These are phyloP conservation scores for Oreonectes daqikongensis DNA, from an alignment of 2,797 vertebrate genomes.

Conservation along the genomic window DNA sequence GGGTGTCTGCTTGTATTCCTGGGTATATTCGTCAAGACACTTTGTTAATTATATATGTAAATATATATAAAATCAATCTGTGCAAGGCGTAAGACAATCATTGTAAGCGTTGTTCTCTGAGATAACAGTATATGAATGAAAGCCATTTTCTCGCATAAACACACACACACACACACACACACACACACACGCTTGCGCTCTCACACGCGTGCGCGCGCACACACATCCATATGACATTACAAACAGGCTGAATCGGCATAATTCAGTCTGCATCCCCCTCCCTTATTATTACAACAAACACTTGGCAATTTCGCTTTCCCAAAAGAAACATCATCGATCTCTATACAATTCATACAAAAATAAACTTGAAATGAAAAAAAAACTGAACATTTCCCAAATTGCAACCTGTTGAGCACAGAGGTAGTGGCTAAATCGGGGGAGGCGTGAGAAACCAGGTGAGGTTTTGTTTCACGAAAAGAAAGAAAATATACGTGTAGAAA, in stretches of 20 bases:
- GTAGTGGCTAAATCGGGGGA: slow-evolving; percentile 78
- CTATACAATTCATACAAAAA: slow-evolving; percentile 81
- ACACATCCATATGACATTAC: slow-evolving; percentile 13
- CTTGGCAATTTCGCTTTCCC: slow-evolving; percentile 60
- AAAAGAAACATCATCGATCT: slow-evolving; percentile 69
- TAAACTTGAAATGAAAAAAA: slow-evolving; percentile 67
- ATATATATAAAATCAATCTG: slow-evolving; percentile 79
- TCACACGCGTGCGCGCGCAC: background rate
- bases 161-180: background rate
- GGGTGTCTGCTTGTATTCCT: slow-evolving; percentile 74
- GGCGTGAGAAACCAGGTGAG: slow-evolving; percentile 62
- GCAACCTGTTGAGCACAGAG: slow-evolving; percentile 78
- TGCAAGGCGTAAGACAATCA: slow-evolving; percentile 84
- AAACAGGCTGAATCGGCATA: no score
- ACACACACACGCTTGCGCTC: background rate
- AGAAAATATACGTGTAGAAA: slow-evolving; percentile 76
- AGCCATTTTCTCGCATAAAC: slow-evolving; percentile 9
- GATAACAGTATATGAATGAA: slow-evolving; percentile 64
- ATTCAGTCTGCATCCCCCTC: slow-evolving; percentile 43
- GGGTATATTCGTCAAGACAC: slow-evolving; percentile 82
- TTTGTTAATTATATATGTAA: slow-evolving; percentile 78
- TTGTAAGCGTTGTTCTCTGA: slow-evolving; percentile 72
- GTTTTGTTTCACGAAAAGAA: slow-evolving; percentile 31
- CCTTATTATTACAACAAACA: slow-evolving; percentile 59
- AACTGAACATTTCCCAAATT: slow-evolving; percentile 69